Evolutionary conservation across 1,140 invertebrate genomes (phyloP), one percentile per base, ranked within the genome.

Genomic region (Habropoda laboriosa): DNA sequence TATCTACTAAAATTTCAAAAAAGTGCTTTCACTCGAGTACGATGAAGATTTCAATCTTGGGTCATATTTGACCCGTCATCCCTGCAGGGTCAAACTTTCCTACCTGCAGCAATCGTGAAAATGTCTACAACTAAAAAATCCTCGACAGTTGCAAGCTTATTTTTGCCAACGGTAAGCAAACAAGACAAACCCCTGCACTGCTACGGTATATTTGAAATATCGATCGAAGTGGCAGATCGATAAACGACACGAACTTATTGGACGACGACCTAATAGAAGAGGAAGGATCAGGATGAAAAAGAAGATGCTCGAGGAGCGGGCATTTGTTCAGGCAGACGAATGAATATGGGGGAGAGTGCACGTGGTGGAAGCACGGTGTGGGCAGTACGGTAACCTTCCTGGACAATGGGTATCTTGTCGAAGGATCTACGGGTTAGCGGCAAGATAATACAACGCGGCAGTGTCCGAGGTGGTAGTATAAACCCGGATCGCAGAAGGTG

Each of bases 321-420:
- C 58, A 74, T 63, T 64, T 64, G 58, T 64, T 51, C n/a, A 27
- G 30, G 42, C 42, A 24, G 58, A 74, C 45, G 32, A 35, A 74
- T 63, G 72, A 51, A 64, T 40, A 64, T 51, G 57, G 42, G 21
- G 57, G n/a, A 18, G 61, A 47, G 18, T 16, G 70, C 35, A 24
- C 45, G 58, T 42, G 72, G 40, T 42, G 16, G 72, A 66, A n/a
- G 45, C 45, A 53, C 72, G 10, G n/a, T 32, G 60, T 66, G 45
- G 72, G 72, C 72, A 66, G 58, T 40, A 40, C 60, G 53, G 64
- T 77, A 77, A 77, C 51, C 74, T 68, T 77, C 63, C n/a, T 6
- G 38, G 64, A 77, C 74, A 77, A 77, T 77, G 74, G 53, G 63
- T 68, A 67, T 63, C 76, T 73, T 63, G 57, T 79, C 57, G 76